Evolutionary conservation across 2,113 vertebrate species (phyloP).

Genomic region (Bufo bufo): DNA sequence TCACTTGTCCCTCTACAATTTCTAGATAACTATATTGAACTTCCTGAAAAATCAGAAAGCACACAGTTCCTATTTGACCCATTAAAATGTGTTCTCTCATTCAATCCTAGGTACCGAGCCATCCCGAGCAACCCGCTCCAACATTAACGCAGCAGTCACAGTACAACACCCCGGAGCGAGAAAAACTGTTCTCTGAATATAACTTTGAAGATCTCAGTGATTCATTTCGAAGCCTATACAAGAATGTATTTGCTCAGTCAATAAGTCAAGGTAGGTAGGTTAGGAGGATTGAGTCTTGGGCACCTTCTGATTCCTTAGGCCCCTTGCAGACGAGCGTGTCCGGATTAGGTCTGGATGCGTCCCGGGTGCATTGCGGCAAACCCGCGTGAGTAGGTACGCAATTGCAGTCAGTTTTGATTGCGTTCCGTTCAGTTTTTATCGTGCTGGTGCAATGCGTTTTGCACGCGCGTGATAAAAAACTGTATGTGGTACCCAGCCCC

Average conservation of each 20-base stretch:
- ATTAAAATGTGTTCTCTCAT: constrained; percentile 48
- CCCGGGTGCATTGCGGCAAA: no score
- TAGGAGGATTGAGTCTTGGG: not conserved
- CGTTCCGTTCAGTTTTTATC: no score
- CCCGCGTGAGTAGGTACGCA: no score
- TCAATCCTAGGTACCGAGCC: constrained; percentile 79
- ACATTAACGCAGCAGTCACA: constrained; percentile 82
- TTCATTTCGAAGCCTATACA: constrained; percentile 87
- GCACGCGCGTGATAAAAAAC: no score
- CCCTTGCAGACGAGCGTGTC: no score
- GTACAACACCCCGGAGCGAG: constrained; percentile 87
- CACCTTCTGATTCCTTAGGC: not conserved
- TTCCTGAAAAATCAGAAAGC: not conserved
- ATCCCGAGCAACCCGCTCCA: constrained; percentile 85
- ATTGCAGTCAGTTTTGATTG: no score
- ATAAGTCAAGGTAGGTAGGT: constrained; percentile 84
- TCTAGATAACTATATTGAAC: no score
- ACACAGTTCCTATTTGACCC: not conserved
- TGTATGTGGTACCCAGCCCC: no score
- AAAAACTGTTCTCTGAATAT: constrained; percentile 84
- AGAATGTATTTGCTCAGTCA: constrained; percentile 85
- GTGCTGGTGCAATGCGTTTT: no score
- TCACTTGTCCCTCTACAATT: not conserved
- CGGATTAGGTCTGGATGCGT: no score
- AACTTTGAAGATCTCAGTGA: constrained; percentile 86